phyloP scores from a whole-genome alignment of 1,140 invertebrate genomes.

The Steinernema feltiae region DNA sequence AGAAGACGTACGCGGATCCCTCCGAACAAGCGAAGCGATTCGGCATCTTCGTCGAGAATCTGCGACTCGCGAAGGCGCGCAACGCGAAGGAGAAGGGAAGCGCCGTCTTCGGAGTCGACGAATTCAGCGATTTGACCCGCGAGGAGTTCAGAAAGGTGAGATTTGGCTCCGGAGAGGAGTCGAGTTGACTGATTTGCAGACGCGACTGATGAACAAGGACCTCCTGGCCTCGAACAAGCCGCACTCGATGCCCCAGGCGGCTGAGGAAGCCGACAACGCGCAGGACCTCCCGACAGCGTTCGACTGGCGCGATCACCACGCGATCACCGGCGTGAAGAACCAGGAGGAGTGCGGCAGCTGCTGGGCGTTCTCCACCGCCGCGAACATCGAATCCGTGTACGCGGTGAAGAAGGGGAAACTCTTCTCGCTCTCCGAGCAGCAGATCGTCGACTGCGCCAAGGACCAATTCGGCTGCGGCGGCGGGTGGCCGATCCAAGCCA shows the following conservation, averaged over 20 bases:
- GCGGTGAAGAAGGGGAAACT: background rate
- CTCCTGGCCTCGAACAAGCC: too few species aligned
- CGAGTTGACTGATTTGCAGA: background rate
- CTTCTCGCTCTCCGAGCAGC: background rate
- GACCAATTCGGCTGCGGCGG: background rate
- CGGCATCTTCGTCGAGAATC: background rate
- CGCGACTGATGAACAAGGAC: background rate
- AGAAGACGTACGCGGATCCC: background rate
- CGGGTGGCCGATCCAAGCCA: background rate
- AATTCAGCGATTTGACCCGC: background rate
- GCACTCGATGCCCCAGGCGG: background rate
- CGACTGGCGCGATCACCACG: conserved; percentile 2
- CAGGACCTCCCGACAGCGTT: background rate
- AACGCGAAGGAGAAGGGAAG: background rate
- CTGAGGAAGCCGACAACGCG: background rate
- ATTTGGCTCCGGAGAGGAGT: background rate
- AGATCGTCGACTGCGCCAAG: background rate
- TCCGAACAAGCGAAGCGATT: background rate
- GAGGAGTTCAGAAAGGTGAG: conserved; percentile 7
- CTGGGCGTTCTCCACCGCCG: conserved; percentile 1
- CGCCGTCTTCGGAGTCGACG: background rate
- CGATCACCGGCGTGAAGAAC: background rate
- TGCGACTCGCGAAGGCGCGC: background rate
- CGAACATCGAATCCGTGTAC: background rate
- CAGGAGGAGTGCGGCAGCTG: background rate